Evolutionary conservation across 2,888 invertebrate species (phyloP).

Genomic region (Lasioglossum calceatum): DNA sequence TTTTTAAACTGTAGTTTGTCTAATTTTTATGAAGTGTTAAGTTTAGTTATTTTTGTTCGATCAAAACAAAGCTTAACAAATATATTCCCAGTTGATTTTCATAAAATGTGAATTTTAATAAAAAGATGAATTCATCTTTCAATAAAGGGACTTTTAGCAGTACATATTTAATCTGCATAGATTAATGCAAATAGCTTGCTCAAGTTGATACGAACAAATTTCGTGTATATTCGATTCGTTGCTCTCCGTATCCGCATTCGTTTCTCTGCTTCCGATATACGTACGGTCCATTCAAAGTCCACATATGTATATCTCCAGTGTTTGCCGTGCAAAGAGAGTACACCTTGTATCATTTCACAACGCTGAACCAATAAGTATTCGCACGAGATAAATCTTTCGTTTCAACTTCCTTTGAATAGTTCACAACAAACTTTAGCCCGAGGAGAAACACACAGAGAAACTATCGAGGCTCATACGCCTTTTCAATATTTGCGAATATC

Average conservation of each 20-base stretch:
- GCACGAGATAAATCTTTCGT: constrained; percentile 62
- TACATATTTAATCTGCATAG: neutral
- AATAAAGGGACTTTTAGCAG: neutral
- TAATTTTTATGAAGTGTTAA: no score
- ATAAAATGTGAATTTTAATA: neutral
- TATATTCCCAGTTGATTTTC: no score
- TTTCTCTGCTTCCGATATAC: constrained; percentile 25
- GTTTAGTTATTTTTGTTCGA: no score
- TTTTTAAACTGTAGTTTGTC: no score
- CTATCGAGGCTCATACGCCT: constrained; percentile 39
- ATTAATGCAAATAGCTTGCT: neutral
- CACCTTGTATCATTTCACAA: constrained; percentile 57
- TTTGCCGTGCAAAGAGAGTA: constrained; percentile 60
- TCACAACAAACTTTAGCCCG: constrained; percentile 59
- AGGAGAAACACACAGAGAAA: constrained; percentile 3
- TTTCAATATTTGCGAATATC: constrained; percentile 24
- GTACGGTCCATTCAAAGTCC: constrained; percentile 53
- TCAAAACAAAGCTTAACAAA: no score
- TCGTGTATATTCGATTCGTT: constrained; percentile 41
- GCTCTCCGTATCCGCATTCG: constrained; percentile 20
- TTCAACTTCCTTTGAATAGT: constrained; percentile 49
- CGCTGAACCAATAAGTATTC: constrained; percentile 67
- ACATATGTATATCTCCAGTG: constrained; percentile 52
- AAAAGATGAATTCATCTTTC: neutral
- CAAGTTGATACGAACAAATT: neutral